phyloP scores from a whole-genome alignment of 2,888 invertebrate species.

The Eupithecia tripunctaria region DNA sequence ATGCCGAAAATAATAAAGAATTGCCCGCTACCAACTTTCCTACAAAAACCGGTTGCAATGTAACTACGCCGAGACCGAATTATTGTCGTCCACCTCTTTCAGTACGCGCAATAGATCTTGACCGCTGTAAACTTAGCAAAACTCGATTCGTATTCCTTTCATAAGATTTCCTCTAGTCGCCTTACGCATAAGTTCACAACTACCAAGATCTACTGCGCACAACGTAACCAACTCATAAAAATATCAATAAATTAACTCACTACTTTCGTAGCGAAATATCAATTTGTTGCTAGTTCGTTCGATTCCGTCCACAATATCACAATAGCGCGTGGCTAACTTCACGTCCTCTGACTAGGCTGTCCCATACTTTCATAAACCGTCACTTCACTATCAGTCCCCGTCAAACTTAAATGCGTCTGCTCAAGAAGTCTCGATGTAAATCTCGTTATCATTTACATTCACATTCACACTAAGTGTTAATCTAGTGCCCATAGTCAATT shows the following conservation, averaged over 20 bases:
- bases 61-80: constrained; percentile 48
- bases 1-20: constrained; percentile 42
- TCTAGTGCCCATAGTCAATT: neutral
- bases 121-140: neutral
- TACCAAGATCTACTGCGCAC: constrained; percentile 6
- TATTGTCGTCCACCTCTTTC: constrained; percentile 70
- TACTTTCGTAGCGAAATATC: constrained; percentile 50
- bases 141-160: neutral
- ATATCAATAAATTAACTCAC: constrained; percentile 63
- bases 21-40: constrained; percentile 29
- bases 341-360: constrained; percentile 72
- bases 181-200: constrained; percentile 4
- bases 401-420: constrained; percentile 39
- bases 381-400: constrained; percentile 19
- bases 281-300: constrained; percentile 62
- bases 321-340: constrained; percentile 62
- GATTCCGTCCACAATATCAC: constrained; percentile 63
- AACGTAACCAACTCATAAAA: constrained; percentile 46
- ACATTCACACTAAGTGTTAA: neutral
- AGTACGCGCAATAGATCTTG: constrained; percentile 21
- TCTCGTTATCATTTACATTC: neutral
- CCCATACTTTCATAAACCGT: constrained; percentile 23
- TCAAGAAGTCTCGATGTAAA: neutral
- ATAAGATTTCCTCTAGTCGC: neutral
- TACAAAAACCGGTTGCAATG: constrained; percentile 41